Base-by-base conservation (phyloP, 2,888 invertebrate species). In the Zele albiditarsus region DNA sequence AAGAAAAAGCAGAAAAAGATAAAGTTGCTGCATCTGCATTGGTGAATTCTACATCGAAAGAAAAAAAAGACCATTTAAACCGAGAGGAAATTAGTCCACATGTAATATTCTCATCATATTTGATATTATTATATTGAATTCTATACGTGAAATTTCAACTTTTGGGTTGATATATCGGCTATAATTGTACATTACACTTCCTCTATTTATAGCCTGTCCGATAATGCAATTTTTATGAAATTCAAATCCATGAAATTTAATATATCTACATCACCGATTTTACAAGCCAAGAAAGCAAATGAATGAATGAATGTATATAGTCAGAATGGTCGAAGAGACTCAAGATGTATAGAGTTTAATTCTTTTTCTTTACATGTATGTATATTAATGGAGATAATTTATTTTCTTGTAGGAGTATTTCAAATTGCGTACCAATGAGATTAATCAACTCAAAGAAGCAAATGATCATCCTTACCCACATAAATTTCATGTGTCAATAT, bases 391-490 rank as follows among this genome's bases (percentile, higher is more conserved):
- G 27, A 68, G 10, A 27, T 8, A 49, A 57, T 53, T 46, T 63
- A 20, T 62, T 31, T 8, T 33, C 12, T 85, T 86, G 6, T 81
- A 92, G 90, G 93, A 99, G 90, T 99, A 97, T 89, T 97, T 95
- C 86, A 96, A 97, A 87, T 90, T 98, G 73, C 92, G 99, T 74
- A 93, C 94, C 2, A 92, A 94, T 79, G 94, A 96, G 60, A 92
- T 99, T 25, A 93, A 94, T n/a, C 93, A 95, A 74, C 91, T 97
- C 58, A 98, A 98, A 90, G 90, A 91, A 49, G 89, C 91, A 23
- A 93, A 93, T 16, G 91, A 94, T 10, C 94, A 96, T 86, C 99
- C 99, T 0, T 99, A 99, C 89, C 99, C 99, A 16, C 99, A 99
- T 89, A 99, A 99, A 90, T 99, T 97, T 88, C 93, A 96, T 89